These are phyloP conservation scores for Lepus europaeus DNA, from an alignment of 2,113 vertebrate species.

Conservation along the genomic window DNA sequence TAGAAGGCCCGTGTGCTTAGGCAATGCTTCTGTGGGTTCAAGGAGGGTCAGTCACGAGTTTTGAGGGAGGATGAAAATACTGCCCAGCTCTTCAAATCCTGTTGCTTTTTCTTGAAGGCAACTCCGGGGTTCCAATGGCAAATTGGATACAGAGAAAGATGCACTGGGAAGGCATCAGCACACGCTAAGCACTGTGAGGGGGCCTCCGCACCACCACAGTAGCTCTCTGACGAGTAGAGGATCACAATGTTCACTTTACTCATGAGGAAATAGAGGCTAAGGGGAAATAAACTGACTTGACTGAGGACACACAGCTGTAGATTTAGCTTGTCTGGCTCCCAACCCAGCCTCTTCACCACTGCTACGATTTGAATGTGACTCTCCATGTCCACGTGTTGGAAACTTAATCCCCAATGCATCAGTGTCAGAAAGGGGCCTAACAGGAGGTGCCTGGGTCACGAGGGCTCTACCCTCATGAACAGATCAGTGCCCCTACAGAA, in stretches of 20 bases:
- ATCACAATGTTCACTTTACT: not conserved
- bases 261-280: not conserved
- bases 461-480: not conserved
- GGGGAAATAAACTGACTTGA: not conserved
- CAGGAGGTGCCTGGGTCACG: too few relatives aligned
- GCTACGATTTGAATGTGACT: too few relatives aligned
- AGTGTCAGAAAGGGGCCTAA: not conserved
- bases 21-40: not conserved
- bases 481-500: too few relatives aligned
- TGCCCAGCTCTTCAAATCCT: not conserved
- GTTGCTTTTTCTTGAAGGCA: not conserved
- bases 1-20: not conserved
- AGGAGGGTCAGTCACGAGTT: not conserved
- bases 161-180: not conserved
- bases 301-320: not conserved
- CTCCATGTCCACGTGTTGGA: not conserved
- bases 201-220: not conserved
- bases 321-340: not conserved
- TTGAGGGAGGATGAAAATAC: too few relatives aligned
- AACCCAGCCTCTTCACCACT: not conserved
- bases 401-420: not conserved
- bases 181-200: too few relatives aligned
- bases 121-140: not conserved
- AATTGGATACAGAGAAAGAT: not conserved
- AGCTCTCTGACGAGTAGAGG: not conserved